A percentile compares a stretch with the other conserved stretches of the same genome.
These are phyloP conservation scores for Lasioglossum vierecki DNA, from an alignment of 2,888 invertebrate genomes.

Conservation along the genomic window DNA sequence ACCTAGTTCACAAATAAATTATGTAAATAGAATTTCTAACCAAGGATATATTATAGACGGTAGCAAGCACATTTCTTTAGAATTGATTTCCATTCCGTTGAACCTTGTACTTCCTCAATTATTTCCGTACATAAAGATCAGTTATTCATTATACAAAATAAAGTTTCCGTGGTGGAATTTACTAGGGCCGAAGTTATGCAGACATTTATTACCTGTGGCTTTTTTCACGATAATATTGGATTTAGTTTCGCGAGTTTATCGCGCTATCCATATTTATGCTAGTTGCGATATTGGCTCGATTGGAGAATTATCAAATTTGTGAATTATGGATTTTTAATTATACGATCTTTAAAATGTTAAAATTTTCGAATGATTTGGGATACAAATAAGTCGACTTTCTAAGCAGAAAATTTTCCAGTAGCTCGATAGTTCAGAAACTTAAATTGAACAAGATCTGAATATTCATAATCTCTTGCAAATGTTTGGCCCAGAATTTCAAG, in stretches of 20 bases:
- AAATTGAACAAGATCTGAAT: not conserved
- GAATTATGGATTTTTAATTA: not conserved
- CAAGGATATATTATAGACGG: not conserved
- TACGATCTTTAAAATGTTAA: not conserved
- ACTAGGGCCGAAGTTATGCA: not conserved
- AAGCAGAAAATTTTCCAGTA: not conserved
- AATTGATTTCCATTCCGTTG: not conserved
- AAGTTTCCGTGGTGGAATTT: not conserved
- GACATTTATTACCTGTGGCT: not conserved
- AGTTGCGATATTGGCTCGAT: not conserved
- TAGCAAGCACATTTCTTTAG: not conserved
- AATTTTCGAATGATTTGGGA: not conserved
- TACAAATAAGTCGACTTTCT: not conserved
- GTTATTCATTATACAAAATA: not conserved
- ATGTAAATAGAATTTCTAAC: too few relatives aligned
- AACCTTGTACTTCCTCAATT: not conserved
- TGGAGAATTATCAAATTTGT: not conserved
- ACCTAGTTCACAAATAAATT: too few relatives aligned
- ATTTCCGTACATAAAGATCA: not conserved
- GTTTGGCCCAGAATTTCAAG: not conserved
- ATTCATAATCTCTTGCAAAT: not conserved
- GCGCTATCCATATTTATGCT: not conserved
- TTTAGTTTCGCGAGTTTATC: not conserved
- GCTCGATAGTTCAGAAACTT: not conserved
- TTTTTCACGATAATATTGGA: not conserved